Conservation (phyloP, 2,888 invertebrate genomes). For the Papilio elwesi region DNA sequence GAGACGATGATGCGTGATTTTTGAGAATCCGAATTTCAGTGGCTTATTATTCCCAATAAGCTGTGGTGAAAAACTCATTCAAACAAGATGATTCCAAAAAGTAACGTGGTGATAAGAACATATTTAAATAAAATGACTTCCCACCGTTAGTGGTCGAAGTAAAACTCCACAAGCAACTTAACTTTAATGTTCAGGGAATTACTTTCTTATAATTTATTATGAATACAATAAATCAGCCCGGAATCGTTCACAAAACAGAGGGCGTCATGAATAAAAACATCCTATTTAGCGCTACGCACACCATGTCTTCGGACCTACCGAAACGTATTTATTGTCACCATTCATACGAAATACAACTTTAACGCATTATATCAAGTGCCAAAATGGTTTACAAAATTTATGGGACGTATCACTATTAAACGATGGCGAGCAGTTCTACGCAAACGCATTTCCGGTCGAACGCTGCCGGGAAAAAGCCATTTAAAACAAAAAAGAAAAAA, state of each 20-base stretch:
- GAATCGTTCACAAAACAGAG: constrained; percentile 79
- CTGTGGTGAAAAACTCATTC: background rate
- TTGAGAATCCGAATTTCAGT: too few species aligned
- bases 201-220: constrained; percentile 77
- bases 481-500: constrained; percentile 82
- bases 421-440: constrained; percentile 76
- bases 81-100: background rate
- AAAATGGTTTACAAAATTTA: constrained; percentile 67
- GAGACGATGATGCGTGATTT: too few species aligned
- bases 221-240: constrained; percentile 78
- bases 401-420: constrained; percentile 68
- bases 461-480: constrained; percentile 84
- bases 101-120: too few species aligned
- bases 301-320: constrained; percentile 64
- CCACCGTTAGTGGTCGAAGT: background rate
- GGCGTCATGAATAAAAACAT: constrained; percentile 84
- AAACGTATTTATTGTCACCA: constrained; percentile 54
- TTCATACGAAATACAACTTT: constrained; percentile 60
- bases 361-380: constrained; percentile 60
- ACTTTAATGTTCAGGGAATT: constrained; percentile 21
- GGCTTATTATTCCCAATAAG: background rate
- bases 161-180: constrained; percentile 9
- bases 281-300: constrained; percentile 81
- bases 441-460: constrained; percentile 84
- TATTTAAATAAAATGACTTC: background rate